Evolutionary conservation across 2,888 invertebrate species (phyloP).

Genomic region (Agrenia bidenticulata): DNA sequence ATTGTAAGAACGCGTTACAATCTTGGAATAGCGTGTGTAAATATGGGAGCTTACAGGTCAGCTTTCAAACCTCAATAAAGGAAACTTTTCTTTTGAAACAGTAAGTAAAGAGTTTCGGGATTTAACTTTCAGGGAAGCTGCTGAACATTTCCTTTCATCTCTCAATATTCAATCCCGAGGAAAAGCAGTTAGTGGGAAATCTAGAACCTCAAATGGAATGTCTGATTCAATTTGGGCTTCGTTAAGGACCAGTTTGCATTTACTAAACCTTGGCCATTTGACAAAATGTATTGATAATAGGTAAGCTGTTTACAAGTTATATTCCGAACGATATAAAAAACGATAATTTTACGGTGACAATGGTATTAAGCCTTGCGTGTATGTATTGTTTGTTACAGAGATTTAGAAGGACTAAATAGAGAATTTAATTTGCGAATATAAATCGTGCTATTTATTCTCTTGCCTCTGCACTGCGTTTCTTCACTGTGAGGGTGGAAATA

Average conservation of each 20-base stretch:
- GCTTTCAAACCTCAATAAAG: no score
- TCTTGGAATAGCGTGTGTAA: constrained; percentile 96
- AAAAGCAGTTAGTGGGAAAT: constrained; percentile 58
- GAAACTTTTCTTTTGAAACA: no score
- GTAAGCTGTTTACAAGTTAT: no score
- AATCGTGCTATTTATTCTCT: no score
- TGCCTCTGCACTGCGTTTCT: no score
- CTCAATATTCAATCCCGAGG: constrained; percentile 85
- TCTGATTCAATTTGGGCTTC: constrained; percentile 95
- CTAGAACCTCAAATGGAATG: constrained; percentile 61
- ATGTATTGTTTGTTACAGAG: constrained; percentile 23
- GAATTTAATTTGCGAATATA: constrained; percentile 20
- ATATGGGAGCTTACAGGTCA: constrained; percentile 84
- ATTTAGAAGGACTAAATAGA: constrained; percentile 27
- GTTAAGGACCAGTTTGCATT: constrained; percentile 77
- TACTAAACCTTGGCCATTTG: constrained; percentile 68
- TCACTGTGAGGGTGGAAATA: no score
- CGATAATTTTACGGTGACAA: no score
- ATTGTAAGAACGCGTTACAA: constrained; percentile 96
- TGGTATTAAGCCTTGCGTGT: not conserved
- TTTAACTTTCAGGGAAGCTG: constrained; percentile 71
- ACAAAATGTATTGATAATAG: constrained; percentile 62
- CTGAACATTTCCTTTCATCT: constrained; percentile 90
- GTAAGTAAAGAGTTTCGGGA: not conserved
- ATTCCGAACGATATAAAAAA: no score